Conservation (phyloP, 2,113 vertebrate genomes). For the Carassius carassius region DNA sequence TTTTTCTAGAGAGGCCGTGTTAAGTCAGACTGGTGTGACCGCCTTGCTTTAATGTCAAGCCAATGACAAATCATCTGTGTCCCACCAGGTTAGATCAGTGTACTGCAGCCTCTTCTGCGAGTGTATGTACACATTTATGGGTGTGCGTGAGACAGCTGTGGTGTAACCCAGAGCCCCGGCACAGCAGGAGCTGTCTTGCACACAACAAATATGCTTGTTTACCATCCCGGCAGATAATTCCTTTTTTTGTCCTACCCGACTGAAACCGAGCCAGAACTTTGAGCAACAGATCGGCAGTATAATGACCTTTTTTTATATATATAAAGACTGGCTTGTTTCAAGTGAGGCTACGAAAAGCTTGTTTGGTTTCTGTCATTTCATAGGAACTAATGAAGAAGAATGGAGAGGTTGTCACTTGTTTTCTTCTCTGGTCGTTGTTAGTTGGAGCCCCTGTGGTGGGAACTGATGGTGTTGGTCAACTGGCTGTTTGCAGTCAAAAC, state of each 20-base stretch:
- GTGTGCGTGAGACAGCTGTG: slow-evolving; percentile 25
- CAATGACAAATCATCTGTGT: slow-evolving; percentile 70
- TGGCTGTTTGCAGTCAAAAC: slow-evolving; percentile 14
- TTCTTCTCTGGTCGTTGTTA: slow-evolving; percentile 14
- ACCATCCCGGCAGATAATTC: background rate
- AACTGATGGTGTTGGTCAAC: slow-evolving; percentile 6
- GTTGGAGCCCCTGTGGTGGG: slow-evolving; percentile 14
- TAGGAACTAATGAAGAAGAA: slow-evolving; percentile 24
- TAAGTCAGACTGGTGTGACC: slow-evolving; percentile 65
- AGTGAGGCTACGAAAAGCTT: background rate
- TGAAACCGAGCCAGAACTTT: slow-evolving; percentile 5
- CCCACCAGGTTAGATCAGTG: slow-evolving; percentile 53
- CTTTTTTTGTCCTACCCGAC: background rate
- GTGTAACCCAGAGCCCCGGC: slow-evolving; percentile 39
- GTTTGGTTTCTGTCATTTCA: slow-evolving; percentile 18
- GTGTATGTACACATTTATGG: background rate
- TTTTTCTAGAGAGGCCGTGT: background rate
- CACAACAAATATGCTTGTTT: slow-evolving; percentile 39
- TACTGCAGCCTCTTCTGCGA: background rate
- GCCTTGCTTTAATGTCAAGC: slow-evolving; percentile 69
- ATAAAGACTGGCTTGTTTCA: background rate
- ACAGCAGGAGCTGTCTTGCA: background rate
- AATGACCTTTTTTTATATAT: background rate
- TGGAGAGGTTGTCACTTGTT: slow-evolving; percentile 32
- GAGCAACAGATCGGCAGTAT: slow-evolving; percentile 1